A percentile compares a stretch with the other conserved stretches of the same genome.
Conservation (phyloP, 2,888 invertebrate species). For the Gymnosoma rotundatum region DNA sequence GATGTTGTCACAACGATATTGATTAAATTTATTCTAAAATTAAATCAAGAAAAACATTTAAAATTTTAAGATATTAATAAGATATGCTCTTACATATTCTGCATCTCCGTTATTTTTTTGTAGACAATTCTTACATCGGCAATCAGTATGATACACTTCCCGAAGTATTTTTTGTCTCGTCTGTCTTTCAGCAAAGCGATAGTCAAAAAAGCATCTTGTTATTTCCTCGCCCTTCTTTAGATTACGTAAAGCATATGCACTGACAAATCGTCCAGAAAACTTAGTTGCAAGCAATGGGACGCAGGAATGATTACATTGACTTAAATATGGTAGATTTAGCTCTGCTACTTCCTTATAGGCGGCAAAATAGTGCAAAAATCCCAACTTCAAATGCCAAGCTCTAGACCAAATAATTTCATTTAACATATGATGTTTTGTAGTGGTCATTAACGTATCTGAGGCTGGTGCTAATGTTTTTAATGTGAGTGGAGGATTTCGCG, state of each 20-base stretch:
- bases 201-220: conserved; percentile 86
- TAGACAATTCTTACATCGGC: conserved; percentile 88
- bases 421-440: conserved; percentile 69
- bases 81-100: conserved; percentile 39
- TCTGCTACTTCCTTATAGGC: conserved; percentile 85
- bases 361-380: conserved; percentile 75
- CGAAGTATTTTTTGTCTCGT: conserved; percentile 80
- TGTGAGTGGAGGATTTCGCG: conserved; percentile 88
- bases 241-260: conserved; percentile 87
- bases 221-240: conserved; percentile 88
- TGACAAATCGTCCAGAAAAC: conserved; percentile 87
- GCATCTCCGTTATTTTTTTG: conserved; percentile 12
- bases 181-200: no score
- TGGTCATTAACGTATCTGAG: conserved; percentile 14
- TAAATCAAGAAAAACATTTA: background rate
- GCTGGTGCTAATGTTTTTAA: conserved; percentile 78
- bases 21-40: conserved; percentile 74
- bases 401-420: conserved; percentile 75
- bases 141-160: conserved; percentile 90
- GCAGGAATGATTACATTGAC: conserved; percentile 97
- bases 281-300: conserved; percentile 90
- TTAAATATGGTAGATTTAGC: conserved; percentile 92
- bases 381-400: conserved; percentile 74
- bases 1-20: conserved; percentile 75
- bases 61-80: conserved; percentile 21